Conservation (phyloP, 1,140 invertebrate species). For the Ridgeia piscesae region DNA sequence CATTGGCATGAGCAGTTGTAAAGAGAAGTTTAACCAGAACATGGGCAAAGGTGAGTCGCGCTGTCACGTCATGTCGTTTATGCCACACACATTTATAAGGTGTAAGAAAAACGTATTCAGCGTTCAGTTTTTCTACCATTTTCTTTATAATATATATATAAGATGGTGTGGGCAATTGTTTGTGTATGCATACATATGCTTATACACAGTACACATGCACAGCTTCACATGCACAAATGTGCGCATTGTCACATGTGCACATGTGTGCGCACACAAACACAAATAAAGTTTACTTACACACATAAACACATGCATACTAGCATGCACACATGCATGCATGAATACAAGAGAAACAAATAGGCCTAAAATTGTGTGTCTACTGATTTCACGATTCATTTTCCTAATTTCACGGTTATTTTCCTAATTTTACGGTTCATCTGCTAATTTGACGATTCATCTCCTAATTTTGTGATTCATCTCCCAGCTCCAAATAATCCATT, state of each 20-base stretch:
- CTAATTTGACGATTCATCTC: too few species aligned
- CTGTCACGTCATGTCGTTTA: neutral
- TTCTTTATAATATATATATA: too few species aligned
- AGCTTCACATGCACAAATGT: neutral
- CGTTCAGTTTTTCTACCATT: too few species aligned
- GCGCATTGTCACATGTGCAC: neutral
- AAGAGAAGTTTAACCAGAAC: neutral
- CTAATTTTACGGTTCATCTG: too few species aligned
- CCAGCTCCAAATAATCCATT: too few species aligned
- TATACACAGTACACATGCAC: neutral
- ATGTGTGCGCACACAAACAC: neutral
- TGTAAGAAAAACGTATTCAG: too few species aligned
- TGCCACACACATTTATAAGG: too few species aligned
- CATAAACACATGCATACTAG: neutral
- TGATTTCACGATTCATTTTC: too few species aligned
- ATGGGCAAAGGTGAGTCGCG: neutral
- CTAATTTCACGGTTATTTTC: too few species aligned
- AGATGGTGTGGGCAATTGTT: too few species aligned
- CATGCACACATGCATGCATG: neutral
- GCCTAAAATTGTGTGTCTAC: too few species aligned
- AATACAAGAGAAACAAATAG: neutral
- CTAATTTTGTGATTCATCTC: too few species aligned
- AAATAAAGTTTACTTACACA: neutral
- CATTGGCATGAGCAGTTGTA: neutral
- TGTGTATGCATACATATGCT: neutral